Base-by-base conservation (phyloP, 1,140 invertebrate species). In the Nymphalis io region DNA sequence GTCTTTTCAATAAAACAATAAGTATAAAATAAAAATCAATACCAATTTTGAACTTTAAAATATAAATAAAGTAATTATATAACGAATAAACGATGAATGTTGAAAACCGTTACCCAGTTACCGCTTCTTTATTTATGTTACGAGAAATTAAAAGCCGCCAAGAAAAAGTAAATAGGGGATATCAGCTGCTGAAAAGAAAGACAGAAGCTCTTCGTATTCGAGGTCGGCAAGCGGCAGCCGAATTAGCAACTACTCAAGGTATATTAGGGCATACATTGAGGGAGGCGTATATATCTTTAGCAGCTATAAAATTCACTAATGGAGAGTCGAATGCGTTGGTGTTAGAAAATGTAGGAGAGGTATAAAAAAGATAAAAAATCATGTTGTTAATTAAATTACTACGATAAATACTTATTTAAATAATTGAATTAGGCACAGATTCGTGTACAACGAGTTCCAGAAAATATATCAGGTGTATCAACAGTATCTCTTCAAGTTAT, bases 221-320 rank as follows among this genome's bases (percentile, higher is more conserved):
- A 81, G 99, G 99, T 87, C 94, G 99, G 74, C 94, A 96, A 92
- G 99, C 99, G 89, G 80, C 88, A 0, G 63, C 73, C 0, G 89
- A 90, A 90, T 98, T 76, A 95, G 96, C 80, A 96, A 98, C 94
- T 97, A 99, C 85, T 95, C 99, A 92, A 96, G 99, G 93, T 95
- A 89, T 99, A 21, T 98, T 99, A 96, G 98, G 98, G 15, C 98
- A 99, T 82, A 97, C 99, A 1, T 98, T 99, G 97, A 99, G 98
- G 90, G 98, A 99, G 91, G 99, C 99, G 23, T 97, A 98, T 5
- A 99, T 99, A 92, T 99, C 98, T 15, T 91, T 99, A 62, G 98
- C 99, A 0, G 99, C 99, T 92, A 98, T 98, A 4, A 99, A 99
- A 89, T 99, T 99, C 91, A 95, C 98, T 0, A 97, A 97, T 62